phyloP scores from a whole-genome alignment of 23 tunicate genomes.

The Diplosoma virens region DNA sequence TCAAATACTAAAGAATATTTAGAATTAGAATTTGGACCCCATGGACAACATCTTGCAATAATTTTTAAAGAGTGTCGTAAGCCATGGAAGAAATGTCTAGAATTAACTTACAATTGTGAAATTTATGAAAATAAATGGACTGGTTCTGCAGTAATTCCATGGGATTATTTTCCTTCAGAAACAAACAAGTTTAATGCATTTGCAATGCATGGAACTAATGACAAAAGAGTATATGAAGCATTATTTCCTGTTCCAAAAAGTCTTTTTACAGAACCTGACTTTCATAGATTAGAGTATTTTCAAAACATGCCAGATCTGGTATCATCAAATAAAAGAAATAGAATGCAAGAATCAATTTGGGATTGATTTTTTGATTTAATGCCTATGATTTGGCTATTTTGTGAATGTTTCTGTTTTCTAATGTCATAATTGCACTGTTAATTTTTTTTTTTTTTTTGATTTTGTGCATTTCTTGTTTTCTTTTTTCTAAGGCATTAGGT shows the following conservation, averaged over 20 bases:
- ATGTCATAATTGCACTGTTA: too few species aligned
- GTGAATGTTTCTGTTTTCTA: too few species aligned
- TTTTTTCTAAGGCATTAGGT: too few species aligned
- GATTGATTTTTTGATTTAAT: too few species aligned
- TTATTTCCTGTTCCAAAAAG: conserved; percentile 44
- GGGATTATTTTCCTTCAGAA: conserved; percentile 64
- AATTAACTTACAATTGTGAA: conserved; percentile 10
- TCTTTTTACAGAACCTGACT: conserved; percentile 41
- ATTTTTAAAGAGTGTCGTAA: conserved; percentile 55
- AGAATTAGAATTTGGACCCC: conserved; percentile 85
- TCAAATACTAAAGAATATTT: conserved; percentile 53
- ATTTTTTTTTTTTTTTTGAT: too few species aligned
- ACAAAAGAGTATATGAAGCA: conserved; percentile 55
- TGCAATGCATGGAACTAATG: conserved; percentile 68
- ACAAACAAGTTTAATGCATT: conserved; percentile 58
- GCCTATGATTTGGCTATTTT: too few species aligned
- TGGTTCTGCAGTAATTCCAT: conserved; percentile 58
- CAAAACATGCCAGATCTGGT: too few species aligned
- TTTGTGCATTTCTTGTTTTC: too few species aligned
- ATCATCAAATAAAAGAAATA: too few species aligned
- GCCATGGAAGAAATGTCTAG: conserved; percentile 47
- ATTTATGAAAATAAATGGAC: conserved; percentile 31
- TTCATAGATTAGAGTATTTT: too few species aligned
- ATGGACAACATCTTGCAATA: conserved; percentile 70
- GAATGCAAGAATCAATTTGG: too few species aligned